These are phyloP conservation scores for Ophioderma brevispina DNA, from an alignment of 35 echinoderm and acorn worm genomes.

Conservation along the genomic window DNA sequence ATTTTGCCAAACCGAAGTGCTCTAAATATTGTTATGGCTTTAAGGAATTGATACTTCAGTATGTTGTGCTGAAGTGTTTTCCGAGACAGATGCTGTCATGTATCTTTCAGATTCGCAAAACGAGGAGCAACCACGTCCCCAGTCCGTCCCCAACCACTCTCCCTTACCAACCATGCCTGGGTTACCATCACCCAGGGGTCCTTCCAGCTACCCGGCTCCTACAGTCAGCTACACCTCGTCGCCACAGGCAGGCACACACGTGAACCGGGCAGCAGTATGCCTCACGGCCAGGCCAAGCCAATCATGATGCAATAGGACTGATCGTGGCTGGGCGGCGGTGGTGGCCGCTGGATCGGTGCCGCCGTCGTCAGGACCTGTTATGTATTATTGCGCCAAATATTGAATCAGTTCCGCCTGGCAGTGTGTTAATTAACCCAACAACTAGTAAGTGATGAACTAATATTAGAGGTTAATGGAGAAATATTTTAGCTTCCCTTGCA, in stretches of 20 bases:
- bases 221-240: slow-evolving; percentile 37
- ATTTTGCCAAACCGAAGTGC: no score
- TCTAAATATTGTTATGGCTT: no score
- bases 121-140: slow-evolving; percentile 43
- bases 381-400: slow-evolving; percentile 90
- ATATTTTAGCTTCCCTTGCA: not conserved
- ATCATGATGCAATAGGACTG: slow-evolving; percentile 41
- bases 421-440: slow-evolving; percentile 85
- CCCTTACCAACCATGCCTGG: slow-evolving; percentile 48
- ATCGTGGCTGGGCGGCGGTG: not conserved
- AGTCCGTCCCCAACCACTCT: slow-evolving; percentile 27
- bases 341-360: slow-evolving; percentile 1
- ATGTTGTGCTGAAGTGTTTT: not conserved
- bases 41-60: not conserved
- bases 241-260: slow-evolving; percentile 51
- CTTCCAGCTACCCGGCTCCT: slow-evolving; percentile 13
- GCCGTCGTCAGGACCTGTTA: slow-evolving; percentile 55
- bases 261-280: slow-evolving; percentile 49
- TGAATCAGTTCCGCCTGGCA: slow-evolving; percentile 88
- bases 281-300: not conserved
- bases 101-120: slow-evolving; percentile 41
- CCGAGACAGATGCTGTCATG: not conserved
- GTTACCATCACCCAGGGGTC: slow-evolving; percentile 37
- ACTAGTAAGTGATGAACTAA: slow-evolving; percentile 58
- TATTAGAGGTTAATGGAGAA: not conserved